These are phyloP conservation scores for Drosophila oshimai DNA, from an alignment of 1,140 invertebrate species.

Conservation along the genomic window DNA sequence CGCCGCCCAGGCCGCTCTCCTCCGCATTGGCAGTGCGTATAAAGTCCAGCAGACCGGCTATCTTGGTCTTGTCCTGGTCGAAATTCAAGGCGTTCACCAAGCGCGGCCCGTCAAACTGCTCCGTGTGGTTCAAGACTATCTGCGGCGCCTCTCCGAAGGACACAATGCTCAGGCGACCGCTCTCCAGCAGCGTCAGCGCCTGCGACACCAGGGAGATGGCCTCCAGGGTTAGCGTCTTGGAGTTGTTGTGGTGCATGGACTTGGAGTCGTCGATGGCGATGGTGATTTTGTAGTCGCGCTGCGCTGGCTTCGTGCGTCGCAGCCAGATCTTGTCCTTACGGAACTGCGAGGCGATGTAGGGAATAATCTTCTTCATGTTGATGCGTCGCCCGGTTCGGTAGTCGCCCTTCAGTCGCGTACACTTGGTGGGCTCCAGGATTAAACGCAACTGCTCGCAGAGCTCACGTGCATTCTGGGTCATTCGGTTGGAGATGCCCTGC, in stretches of 20 bases:
- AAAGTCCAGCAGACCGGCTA: constrained; percentile 91
- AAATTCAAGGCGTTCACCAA: constrained; percentile 91
- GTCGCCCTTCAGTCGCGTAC: constrained; percentile 94
- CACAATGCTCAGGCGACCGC: constrained; percentile 94
- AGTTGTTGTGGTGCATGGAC: constrained; percentile 94
- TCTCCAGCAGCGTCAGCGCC: constrained; percentile 95
- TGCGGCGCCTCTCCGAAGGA: constrained; percentile 95
- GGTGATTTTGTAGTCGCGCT: constrained; percentile 98
- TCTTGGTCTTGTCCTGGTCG: constrained; percentile 90
- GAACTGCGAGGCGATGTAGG: constrained; percentile 99
- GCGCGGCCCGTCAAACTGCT: constrained; percentile 93
- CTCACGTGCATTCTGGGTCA: constrained; percentile 88
- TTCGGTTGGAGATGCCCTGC: constrained; percentile 76
- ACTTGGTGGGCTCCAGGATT: constrained; percentile 96
- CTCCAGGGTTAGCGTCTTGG: constrained; percentile 96
- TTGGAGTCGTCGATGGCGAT: constrained; percentile 99
- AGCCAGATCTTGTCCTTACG: constrained; percentile 99
- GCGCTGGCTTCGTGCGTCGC: constrained; percentile 96
- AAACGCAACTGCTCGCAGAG: constrained; percentile 96
- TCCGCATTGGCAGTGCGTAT: constrained; percentile 88
- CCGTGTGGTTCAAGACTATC: constrained; percentile 92
- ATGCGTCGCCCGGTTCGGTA: constrained; percentile 98
- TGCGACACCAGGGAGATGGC: constrained; percentile 95
- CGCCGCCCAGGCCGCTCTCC: constrained; percentile 83
- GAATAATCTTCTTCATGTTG: constrained; percentile 99